Percentiles rank a stretch among this genome's conserved stretches.
Conservation (phyloP, 2,797 vertebrate species). For the Anniella stebbinsi region DNA sequence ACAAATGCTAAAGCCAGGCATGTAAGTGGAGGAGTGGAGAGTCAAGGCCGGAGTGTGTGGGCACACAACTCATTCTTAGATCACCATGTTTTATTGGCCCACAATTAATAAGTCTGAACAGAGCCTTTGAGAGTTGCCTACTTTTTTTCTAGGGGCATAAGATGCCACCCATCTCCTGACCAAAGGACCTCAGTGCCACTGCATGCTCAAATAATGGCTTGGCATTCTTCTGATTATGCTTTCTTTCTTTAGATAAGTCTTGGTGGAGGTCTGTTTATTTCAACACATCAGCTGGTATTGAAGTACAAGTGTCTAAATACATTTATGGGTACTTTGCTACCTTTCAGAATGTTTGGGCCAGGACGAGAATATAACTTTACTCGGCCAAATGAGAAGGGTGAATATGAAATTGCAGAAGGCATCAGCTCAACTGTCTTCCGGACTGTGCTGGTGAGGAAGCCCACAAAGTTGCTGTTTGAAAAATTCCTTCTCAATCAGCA, state of each 20-base stretch:
- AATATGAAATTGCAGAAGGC: slow-evolving; percentile 85
- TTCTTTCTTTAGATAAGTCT: neutral
- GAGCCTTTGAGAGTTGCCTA: neutral
- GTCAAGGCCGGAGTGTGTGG: too few relatives aligned
- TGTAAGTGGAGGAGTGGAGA: neutral
- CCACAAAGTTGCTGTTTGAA: neutral
- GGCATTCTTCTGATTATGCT: neutral
- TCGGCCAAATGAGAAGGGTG: slow-evolving; percentile 83
- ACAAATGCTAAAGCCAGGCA: neutral
- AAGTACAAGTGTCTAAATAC: accelerated
- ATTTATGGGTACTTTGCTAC: slow-evolving; percentile 19
- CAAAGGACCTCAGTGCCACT: too few relatives aligned
- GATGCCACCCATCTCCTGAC: too few relatives aligned
- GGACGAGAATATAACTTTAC: slow-evolving; percentile 85
- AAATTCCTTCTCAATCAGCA: neutral
- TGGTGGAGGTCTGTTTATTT: neutral
- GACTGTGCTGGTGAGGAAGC: slow-evolving; percentile 80
- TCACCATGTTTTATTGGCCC: neutral
- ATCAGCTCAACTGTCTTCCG: slow-evolving; percentile 83
- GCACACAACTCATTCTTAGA: neutral
- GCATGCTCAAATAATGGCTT: neutral
- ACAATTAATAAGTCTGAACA: neutral
- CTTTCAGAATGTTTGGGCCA: slow-evolving; percentile 85
- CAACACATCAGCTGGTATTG: accelerated
- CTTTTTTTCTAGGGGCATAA: neutral